Percentiles rank a stretch among this genome's conserved stretches.
Evolutionary conservation across 2,113 vertebrate species (phyloP).

Genomic region (Hyperopisus bebe): DNA sequence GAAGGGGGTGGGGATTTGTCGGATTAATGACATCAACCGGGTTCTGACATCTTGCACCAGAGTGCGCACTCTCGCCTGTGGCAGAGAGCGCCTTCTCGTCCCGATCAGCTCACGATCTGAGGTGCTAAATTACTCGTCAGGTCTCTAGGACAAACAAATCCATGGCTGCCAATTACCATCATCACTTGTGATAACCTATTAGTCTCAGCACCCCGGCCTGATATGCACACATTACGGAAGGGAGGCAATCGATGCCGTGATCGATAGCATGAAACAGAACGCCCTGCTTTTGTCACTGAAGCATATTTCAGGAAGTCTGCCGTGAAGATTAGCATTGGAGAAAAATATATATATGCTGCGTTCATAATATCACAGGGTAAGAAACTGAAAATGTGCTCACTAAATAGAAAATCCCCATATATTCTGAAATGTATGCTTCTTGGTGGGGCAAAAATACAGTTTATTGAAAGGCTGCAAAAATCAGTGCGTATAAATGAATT

Average conservation of each 20-base stretch:
- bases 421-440: background rate
- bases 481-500: background rate
- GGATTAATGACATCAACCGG: conserved; percentile 18
- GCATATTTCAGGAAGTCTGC: background rate
- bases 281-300: background rate
- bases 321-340: background rate
- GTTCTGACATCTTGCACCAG: background rate
- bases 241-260: background rate
- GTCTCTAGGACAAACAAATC: conserved; percentile 2
- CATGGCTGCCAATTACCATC: background rate
- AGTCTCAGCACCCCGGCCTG: background rate
- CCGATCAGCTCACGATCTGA: background rate
- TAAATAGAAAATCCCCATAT: background rate
- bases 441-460: background rate
- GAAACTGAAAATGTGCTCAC: background rate
- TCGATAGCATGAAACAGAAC: background rate
- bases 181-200: background rate
- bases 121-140: background rate
- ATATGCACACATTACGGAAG: background rate
- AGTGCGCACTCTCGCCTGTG: background rate
- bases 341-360: background rate
- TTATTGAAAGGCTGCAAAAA: conserved; percentile 6
- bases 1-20: background rate
- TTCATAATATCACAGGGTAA: background rate
- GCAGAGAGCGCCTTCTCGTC: background rate